Evolutionary conservation across 2,888 invertebrate species (phyloP).

Genomic region (Mactromeris polynyma): DNA sequence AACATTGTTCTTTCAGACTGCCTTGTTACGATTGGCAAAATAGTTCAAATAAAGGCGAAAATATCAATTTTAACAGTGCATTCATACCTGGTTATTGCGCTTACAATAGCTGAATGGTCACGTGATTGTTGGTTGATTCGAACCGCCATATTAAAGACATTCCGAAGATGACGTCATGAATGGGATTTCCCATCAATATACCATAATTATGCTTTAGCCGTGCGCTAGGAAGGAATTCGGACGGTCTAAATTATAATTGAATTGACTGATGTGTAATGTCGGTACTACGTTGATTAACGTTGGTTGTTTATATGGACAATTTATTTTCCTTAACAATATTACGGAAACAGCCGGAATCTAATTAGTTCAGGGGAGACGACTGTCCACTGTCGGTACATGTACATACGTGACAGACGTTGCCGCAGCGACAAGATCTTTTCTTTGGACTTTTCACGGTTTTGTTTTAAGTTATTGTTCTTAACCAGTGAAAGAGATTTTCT

Average conservation of each 20-base stretch:
- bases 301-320: background rate
- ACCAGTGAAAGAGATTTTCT: background rate
- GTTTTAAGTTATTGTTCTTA: background rate
- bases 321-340: constrained; percentile 29
- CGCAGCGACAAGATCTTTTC: background rate
- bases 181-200: constrained; percentile 40
- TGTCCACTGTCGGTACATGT: background rate
- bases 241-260: background rate
- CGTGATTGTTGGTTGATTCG: constrained; percentile 79
- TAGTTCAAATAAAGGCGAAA: background rate
- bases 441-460: background rate
- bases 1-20: background rate
- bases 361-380: constrained; percentile 51
- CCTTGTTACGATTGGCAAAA: background rate
- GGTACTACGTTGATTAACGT: background rate
- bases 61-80: constrained; percentile 49
- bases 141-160: constrained; percentile 82
- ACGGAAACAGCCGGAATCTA: constrained; percentile 49
- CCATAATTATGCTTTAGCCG: background rate
- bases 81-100: constrained; percentile 80
- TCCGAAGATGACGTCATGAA: constrained; percentile 76
- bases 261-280: background rate
- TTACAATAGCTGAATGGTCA: constrained; percentile 83
- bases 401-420: constrained; percentile 9
- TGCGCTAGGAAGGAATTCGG: background rate